phyloP scores from a whole-genome alignment of 1,140 invertebrate genomes.

The Pogonus chalceus region DNA sequence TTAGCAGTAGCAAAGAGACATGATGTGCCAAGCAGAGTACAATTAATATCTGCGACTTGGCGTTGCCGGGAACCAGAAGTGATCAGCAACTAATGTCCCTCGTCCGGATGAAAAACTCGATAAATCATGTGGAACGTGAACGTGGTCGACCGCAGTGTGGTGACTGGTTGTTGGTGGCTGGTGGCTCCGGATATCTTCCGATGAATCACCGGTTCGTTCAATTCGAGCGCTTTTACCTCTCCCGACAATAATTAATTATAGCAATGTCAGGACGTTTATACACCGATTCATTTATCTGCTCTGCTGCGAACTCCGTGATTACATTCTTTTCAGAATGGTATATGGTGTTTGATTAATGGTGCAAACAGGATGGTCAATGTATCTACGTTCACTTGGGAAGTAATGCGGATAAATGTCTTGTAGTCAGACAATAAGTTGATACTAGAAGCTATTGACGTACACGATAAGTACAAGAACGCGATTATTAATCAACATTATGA shows the following conservation, averaged over 20 bases:
- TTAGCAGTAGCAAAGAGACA: background rate
- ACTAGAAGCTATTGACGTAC: too few species aligned
- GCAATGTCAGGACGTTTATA: constrained; percentile 1
- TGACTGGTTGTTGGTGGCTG: too few species aligned
- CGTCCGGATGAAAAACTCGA: background rate
- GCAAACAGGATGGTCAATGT: too few species aligned
- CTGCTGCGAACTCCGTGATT: background rate
- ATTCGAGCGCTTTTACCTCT: background rate
- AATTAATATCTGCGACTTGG: constrained; percentile 1
- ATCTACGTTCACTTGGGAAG: too few species aligned
- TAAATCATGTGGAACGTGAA: background rate
- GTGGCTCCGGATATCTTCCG: background rate
- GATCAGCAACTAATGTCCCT: background rate
- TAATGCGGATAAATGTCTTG: too few species aligned
- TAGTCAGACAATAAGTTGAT: too few species aligned
- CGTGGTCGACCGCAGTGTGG: too few species aligned
- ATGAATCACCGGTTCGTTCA: background rate
- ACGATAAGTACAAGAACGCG: too few species aligned
- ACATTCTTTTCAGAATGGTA: background rate
- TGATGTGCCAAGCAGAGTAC: background rate
- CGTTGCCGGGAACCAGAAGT: background rate
- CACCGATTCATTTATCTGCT: constrained; percentile 3
- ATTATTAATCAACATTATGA: too few species aligned
- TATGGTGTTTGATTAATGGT: too few species aligned
- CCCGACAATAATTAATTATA: background rate